Evolutionary conservation across 1,140 invertebrate genomes (phyloP), one percentile per base, ranked within the genome.

Genomic region (Aphaenogaster ashmeadi): DNA sequence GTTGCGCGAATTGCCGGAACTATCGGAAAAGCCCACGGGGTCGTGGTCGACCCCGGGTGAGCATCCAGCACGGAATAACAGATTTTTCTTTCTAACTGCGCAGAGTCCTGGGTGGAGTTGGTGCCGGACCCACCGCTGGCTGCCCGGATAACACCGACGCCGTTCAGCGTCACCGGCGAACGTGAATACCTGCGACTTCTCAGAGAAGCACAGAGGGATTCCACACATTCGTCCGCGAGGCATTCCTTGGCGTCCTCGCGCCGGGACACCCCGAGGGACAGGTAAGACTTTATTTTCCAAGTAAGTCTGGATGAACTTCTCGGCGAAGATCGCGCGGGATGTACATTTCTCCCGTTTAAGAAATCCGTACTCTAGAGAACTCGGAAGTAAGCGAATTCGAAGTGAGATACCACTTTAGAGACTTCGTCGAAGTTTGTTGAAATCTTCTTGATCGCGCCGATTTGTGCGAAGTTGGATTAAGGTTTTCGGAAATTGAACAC

Each of bases 91-190:
- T 91, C 86, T 62, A 52, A 84, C 77, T 92, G 91, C 96, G 11
- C 96, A 98, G 98, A 98, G 95, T 98, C 98, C 78, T 98, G 98
- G 98, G 98, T 98, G 89, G 97, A 98, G 92, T 93, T 98, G 89
- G 94, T 95, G 72, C 95, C 96, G 72, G 97, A 97, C 72, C 64
- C 47, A n/a, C 8, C 47, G 15, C 33, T 41, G 21, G 36, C 78
- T 0, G 36, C 78, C 47, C 96, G 97, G 89, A 96, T 97, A 81
- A 97, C 97, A 8, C 97, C 97, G n/a, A 93, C 97, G 69, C 96
- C 96, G 5, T 97, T 97, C 78, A 94, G 95, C 84, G 96, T 96
- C 71, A 95, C 94, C 18, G 94, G 96, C 33, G 89, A 90, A 50
- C 97, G 98, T 91, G 98, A 98, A 92, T 98, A 98, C 94, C 96